Conservation (phyloP, 2,888 invertebrate genomes). For the Germaria angustata region DNA sequence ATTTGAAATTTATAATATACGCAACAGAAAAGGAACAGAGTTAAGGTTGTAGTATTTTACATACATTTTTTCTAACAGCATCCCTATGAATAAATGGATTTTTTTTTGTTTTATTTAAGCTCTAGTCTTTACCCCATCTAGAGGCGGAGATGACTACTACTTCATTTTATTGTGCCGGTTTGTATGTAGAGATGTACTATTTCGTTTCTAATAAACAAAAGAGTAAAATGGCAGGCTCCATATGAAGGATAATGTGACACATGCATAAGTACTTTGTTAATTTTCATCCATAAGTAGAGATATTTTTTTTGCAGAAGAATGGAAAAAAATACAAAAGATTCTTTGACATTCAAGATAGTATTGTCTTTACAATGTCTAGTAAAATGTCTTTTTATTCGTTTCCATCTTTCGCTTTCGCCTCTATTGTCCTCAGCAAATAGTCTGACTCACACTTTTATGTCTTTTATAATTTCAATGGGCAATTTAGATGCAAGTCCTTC, state of each 20-base stretch:
- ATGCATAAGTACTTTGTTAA: slow-evolving; percentile 74
- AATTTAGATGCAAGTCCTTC: slow-evolving; percentile 52
- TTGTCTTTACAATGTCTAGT: slow-evolving; percentile 56
- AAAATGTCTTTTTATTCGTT: slow-evolving; percentile 38
- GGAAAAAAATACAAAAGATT: slow-evolving; percentile 59
- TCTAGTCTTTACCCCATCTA: slow-evolving; percentile 47
- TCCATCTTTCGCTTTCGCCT: not conserved
- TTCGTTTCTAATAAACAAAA: slow-evolving; percentile 51
- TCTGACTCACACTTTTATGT: slow-evolving; percentile 57
- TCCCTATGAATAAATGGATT: not conserved
- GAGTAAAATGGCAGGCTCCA: slow-evolving; percentile 15
- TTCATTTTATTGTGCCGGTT: slow-evolving; percentile 32
- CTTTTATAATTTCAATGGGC: slow-evolving; percentile 40
- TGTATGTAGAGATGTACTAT: slow-evolving; percentile 23
- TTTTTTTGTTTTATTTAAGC: slow-evolving; percentile 18
- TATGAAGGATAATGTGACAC: slow-evolving; percentile 72
- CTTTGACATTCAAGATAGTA: slow-evolving; percentile 58
- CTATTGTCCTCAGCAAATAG: slow-evolving; percentile 48
- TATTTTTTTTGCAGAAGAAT: slow-evolving; percentile 2
- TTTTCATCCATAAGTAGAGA: slow-evolving; percentile 44
- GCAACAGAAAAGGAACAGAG: slow-evolving; percentile 11
- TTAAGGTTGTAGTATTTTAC: slow-evolving; percentile 41
- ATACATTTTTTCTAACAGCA: slow-evolving; percentile 1
- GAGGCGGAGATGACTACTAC: slow-evolving; percentile 22
- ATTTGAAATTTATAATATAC: slow-evolving; percentile 54